A percentile compares a stretch with the other conserved stretches of the same genome.
Evolutionary conservation across 2,113 vertebrate species (phyloP).

Genomic region (Dromiciops gliroides): DNA sequence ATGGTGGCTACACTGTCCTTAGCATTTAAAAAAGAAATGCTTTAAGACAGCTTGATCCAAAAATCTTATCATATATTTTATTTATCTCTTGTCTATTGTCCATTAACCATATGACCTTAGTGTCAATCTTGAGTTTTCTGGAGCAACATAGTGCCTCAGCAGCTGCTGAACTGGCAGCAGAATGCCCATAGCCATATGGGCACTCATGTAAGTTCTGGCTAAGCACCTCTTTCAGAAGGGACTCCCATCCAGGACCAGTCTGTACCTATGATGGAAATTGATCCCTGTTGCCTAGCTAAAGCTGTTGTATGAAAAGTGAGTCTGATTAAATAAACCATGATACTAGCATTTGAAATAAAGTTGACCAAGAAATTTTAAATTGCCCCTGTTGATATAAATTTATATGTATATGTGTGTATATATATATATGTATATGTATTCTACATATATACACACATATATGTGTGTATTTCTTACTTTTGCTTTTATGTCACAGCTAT

Average conservation of each 20-base stretch:
- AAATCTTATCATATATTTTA: neutral
- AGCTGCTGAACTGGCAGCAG: neutral
- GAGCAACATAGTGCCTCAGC: neutral
- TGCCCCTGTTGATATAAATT: neutral
- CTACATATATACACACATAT: no score
- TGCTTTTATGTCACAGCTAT: neutral
- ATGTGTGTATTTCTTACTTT: neutral
- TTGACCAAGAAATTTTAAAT: neutral
- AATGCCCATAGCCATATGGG: neutral
- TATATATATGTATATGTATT: no score
- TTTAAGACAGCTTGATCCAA: neutral
- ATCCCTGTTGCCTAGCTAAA: neutral
- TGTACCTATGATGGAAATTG: neutral
- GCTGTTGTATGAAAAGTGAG: neutral
- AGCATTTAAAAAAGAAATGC: neutral
- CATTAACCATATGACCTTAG: neutral
- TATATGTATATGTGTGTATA: neutral
- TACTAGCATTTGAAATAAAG: slow-evolving; percentile 20
- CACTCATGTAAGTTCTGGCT: neutral
- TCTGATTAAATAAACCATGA: neutral
- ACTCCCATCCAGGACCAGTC: neutral
- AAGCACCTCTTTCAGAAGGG: neutral
- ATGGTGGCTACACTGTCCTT: neutral
- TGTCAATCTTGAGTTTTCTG: neutral
- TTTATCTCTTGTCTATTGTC: neutral